These are phyloP conservation scores for Phataginus tricuspis DNA, from an alignment of 2,797 vertebrate genomes.

Conservation along the genomic window DNA sequence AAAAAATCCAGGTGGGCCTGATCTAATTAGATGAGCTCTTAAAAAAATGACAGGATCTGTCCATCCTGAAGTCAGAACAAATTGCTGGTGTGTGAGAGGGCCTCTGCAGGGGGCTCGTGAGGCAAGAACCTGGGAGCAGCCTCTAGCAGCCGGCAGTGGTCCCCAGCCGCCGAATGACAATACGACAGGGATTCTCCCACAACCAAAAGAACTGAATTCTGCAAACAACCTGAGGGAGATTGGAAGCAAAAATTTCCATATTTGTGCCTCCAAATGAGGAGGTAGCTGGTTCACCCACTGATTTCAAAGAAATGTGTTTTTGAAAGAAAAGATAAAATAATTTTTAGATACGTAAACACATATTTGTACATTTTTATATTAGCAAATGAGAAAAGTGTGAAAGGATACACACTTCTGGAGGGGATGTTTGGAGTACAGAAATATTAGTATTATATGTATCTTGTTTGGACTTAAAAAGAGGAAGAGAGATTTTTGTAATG, in stretches of 20 bases:
- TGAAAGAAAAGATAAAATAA: neutral
- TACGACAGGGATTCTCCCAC: neutral
- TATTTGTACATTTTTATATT: neutral
- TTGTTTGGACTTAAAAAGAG: neutral
- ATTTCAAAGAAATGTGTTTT: neutral
- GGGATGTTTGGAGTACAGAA: neutral
- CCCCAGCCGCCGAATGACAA: neutral
- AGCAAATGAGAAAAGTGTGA: neutral
- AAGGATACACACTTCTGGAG: neutral
- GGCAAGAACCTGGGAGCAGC: neutral
- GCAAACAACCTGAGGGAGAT: neutral
- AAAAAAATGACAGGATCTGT: neutral
- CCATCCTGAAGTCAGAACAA: neutral
- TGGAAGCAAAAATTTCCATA: neutral
- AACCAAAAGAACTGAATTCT: neutral
- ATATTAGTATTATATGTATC: neutral
- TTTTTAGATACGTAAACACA: neutral
- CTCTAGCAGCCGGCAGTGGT: neutral
- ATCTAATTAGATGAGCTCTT: neutral
- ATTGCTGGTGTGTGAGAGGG: neutral
- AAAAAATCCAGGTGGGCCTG: neutral
- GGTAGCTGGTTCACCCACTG: neutral
- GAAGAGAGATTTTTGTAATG: neutral
- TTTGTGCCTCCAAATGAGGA: neutral
- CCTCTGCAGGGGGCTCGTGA: neutral